Conservation (phyloP, 35 echinoderm and acorn worm species). For the Eucidaris tribuloides region DNA sequence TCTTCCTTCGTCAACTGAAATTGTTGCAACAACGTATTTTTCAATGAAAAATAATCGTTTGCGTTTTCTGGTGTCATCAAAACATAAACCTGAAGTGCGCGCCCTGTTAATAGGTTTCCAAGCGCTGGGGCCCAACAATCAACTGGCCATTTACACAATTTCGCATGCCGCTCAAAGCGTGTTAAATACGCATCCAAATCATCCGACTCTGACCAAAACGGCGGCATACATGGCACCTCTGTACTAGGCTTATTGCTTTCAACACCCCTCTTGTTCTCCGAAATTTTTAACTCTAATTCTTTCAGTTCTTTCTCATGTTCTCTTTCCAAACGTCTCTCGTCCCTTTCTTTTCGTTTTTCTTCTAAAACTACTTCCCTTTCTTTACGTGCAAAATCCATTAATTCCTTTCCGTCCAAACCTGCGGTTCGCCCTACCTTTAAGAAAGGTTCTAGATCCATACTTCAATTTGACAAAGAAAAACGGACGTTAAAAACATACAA, state of each 20-base stretch:
- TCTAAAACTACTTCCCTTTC: too few species aligned
- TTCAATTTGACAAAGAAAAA: too few species aligned
- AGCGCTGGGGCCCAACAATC: not conserved
- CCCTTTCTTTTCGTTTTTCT: not conserved
- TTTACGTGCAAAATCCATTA: not conserved
- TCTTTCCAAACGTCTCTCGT: not conserved
- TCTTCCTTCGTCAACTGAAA: slow-evolving; percentile 28
- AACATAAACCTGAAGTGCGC: not conserved
- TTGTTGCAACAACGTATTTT: slow-evolving; percentile 18
- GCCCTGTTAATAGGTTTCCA: not conserved
- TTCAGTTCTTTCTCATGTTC: not conserved
- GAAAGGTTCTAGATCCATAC: not conserved
- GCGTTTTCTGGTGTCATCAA: not conserved
- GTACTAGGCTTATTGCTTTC: not conserved
- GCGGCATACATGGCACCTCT: not conserved
- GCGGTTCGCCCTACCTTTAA: not conserved
- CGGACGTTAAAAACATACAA: too few species aligned
- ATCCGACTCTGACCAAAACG: not conserved
- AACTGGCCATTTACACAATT: not conserved
- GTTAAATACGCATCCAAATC: slow-evolving; percentile 7
- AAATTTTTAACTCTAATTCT: not conserved
- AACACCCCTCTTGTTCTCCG: not conserved
- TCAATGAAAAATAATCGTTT: not conserved
- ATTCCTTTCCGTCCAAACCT: not conserved
- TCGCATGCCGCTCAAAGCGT: too few species aligned